Evolutionary conservation across 2,888 invertebrate species (phyloP), one percentile per base, ranked within the genome.

Genomic region (Orthosia incerta): DNA sequence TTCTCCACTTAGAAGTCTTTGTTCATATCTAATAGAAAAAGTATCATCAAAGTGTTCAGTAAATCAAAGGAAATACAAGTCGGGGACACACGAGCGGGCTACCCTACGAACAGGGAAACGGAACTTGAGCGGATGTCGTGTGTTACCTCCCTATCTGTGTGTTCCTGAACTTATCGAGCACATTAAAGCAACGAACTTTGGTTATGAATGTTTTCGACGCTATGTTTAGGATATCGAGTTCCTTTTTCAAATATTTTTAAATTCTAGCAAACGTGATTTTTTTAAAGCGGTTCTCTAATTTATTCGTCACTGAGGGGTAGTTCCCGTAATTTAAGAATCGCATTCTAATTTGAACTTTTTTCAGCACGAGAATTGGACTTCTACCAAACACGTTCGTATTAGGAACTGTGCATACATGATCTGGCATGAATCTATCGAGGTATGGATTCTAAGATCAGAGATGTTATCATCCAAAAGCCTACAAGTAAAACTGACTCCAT

Each of bases 21-120:
- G 64, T 67, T 63, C 63, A 70, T 70, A 67, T 57, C 56, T 67
- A 67, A 83, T 39, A 79, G 67, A 79, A 55, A 76, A 75, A 79
- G 64, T 66, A 76, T 79, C 60, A 68, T 76, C 80, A 86, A 86
- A 86, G 75, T 74, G 66, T 79, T 79, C 75, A 64, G 76, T 79
- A 86, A 86, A 84, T 86, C 82, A 84, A 86, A 84, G 86, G 77
- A 86, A 84, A 74, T 82, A 62, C 67, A 72, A 68, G 64, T 26
- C 71, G 23, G 59, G 72, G 71, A 80, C 75, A 80, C 73, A 86
- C 78, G 72, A 85, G 51, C 68, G 60, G 63, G 71, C 11, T 45
- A 65, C 55, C 66, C 67, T 55, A 62, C 61, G 39, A 74, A 74
- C 51, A 55, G 57, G 71, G 68, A 81, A 79, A 71, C 84, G 76